A percentile compares a stretch with the other conserved stretches of the same genome.
Evolutionary conservation across 2,888 invertebrate species (phyloP).

Genomic region (Parochlus steinenii): DNA sequence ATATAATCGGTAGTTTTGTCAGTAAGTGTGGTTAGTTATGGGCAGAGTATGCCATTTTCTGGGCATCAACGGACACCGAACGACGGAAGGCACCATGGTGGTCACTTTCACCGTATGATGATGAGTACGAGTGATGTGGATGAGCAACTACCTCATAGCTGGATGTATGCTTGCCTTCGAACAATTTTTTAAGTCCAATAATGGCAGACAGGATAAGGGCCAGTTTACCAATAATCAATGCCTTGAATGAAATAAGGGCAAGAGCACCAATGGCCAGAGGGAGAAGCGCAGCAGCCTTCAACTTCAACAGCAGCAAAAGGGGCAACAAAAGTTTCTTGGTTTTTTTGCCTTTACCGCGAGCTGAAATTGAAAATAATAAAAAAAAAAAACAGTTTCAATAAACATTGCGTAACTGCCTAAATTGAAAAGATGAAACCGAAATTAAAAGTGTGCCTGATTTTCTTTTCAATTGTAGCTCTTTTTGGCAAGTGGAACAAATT

Average conservation of each 20-base stretch:
- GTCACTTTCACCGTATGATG: constrained; percentile 32
- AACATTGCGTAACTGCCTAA: neutral
- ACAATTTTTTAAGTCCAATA: constrained; percentile 54
- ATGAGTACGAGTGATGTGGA: constrained; percentile 41
- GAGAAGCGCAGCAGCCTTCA: constrained; percentile 63
- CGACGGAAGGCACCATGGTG: constrained; percentile 47
- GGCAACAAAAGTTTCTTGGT: constrained; percentile 59
- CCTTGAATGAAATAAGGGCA: constrained; percentile 69
- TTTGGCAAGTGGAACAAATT: too few species aligned
- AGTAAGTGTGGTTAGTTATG: constrained; percentile 26
- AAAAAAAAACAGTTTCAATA: constrained; percentile 4
- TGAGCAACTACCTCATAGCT: constrained; percentile 64
- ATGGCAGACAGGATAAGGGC: constrained; percentile 60
- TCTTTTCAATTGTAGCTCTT: too few species aligned
- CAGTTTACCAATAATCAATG: constrained; percentile 66
- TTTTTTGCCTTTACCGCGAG: constrained; percentile 65
- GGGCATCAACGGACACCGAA: constrained; percentile 45
- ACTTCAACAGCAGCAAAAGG: constrained; percentile 55
- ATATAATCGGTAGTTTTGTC: too few species aligned
- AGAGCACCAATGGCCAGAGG: constrained; percentile 61
- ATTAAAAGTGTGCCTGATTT: too few species aligned
- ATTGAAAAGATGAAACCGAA: neutral
- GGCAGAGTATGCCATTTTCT: constrained; percentile 56
- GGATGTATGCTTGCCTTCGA: constrained; percentile 47
- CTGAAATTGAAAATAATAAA: constrained; percentile 28